A percentile compares a stretch with the other conserved stretches of the same genome.
Conservation (phyloP, 1,140 invertebrate genomes). For the Galendromus occidentalis region DNA sequence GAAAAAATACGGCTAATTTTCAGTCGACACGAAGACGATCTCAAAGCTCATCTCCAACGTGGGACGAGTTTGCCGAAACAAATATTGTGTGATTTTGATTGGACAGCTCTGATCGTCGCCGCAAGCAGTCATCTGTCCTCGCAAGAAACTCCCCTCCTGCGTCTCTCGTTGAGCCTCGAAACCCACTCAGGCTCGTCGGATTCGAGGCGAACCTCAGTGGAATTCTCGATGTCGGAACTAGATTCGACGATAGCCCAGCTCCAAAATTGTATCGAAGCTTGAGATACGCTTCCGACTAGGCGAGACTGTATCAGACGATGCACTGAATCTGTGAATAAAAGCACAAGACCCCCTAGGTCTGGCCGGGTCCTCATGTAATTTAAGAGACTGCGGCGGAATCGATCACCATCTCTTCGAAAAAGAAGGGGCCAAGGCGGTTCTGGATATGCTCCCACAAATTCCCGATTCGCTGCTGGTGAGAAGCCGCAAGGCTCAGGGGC, state of each 20-base stretch:
- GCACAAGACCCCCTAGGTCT: too few species aligned
- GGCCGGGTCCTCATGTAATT: too few species aligned
- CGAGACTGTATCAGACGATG: not conserved
- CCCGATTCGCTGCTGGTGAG: too few species aligned
- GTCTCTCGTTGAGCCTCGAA: not conserved
- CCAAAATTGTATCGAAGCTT: not conserved
- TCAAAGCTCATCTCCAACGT: not conserved
- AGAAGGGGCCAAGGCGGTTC: too few species aligned
- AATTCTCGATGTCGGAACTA: not conserved
- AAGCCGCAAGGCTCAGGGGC: too few species aligned
- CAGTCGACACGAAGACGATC: not conserved
- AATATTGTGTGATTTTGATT: not conserved
- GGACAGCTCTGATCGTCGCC: not conserved
- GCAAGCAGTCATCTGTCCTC: not conserved
- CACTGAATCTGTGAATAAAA: not conserved
- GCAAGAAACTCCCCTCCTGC: not conserved
- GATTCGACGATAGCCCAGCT: not conserved
- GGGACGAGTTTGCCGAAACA: not conserved
- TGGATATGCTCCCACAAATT: too few species aligned
- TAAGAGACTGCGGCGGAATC: too few species aligned
- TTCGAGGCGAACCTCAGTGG: not conserved
- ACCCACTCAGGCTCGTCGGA: not conserved
- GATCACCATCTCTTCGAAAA: too few species aligned
- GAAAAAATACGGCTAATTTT: not conserved
- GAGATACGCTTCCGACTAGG: not conserved